Evolutionary conservation across 2,113 vertebrate species (phyloP).

Genomic region (Atlantisia rogersi): DNA sequence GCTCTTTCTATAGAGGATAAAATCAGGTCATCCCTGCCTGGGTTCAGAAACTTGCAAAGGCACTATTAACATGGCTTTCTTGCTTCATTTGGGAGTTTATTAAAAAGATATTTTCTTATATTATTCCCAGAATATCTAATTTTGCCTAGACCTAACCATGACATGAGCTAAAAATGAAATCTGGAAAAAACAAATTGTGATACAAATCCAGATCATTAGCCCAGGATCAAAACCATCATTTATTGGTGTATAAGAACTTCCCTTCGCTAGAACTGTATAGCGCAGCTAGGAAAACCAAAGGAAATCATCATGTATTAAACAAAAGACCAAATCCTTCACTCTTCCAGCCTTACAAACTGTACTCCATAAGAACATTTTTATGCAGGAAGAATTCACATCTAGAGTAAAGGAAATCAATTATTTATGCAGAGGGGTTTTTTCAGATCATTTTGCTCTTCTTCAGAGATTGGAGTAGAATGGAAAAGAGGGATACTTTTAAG

Average conservation of each 20-base stretch:
- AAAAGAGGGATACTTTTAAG: slow-evolving; percentile 47
- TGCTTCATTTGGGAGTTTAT: not conserved
- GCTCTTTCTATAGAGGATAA: not conserved
- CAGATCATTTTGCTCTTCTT: slow-evolving; percentile 46
- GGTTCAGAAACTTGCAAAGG: not conserved
- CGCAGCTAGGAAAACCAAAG: not conserved
- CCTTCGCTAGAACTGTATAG: not conserved
- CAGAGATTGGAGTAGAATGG: slow-evolving; percentile 7
- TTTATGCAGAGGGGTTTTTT: slow-evolving; percentile 46
- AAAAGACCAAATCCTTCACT: not conserved
- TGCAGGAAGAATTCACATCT: not conserved
- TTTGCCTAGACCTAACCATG: not conserved
- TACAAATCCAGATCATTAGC: not conserved
- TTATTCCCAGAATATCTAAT: not conserved
- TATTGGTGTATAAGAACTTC: not conserved
- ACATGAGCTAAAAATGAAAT: not conserved
- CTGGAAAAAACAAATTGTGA: not conserved
- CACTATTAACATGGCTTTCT: not conserved
- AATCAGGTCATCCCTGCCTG: not conserved
- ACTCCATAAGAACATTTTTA: not conserved
- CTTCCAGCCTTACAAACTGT: not conserved
- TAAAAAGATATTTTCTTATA: not conserved
- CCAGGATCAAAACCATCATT: not conserved
- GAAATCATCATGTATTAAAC: rapidly evolving
- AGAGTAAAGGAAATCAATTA: slow-evolving; percentile 53